Conservation (phyloP, 2,113 vertebrate species). For the Ginglymostoma cirratum region DNA sequence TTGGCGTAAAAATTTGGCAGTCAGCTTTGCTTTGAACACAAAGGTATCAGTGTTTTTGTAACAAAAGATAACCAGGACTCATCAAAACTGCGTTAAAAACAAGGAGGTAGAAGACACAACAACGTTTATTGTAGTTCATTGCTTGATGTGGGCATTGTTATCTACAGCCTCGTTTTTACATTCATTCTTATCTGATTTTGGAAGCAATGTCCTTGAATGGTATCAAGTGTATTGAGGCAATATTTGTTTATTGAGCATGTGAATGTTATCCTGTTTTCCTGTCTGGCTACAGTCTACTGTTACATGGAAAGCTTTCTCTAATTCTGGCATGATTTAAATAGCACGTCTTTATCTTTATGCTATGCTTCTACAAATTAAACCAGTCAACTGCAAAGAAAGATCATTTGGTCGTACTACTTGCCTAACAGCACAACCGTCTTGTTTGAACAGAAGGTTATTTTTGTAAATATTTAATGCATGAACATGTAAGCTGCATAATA, state of each 20-base stretch:
- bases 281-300: not conserved
- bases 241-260: slow-evolving; percentile 34
- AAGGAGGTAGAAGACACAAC: slow-evolving; percentile 22
- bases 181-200: slow-evolving; percentile 35
- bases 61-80: not conserved
- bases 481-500: too few species aligned
- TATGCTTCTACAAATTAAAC: too few species aligned
- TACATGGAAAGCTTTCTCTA: not conserved
- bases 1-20: not conserved
- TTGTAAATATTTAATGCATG: not conserved
- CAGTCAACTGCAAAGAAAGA: not conserved
- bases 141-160: slow-evolving; percentile 34
- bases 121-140: slow-evolving; percentile 8
- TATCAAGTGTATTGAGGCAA: slow-evolving; percentile 27
- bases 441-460: not conserved
- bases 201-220: slow-evolving; percentile 26
- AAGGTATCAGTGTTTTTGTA: not conserved
- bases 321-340: not conserved
- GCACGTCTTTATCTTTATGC: not conserved
- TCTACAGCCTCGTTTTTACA: slow-evolving; percentile 25
- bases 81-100: not conserved
- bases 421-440: not conserved
- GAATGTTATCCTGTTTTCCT: slow-evolving; percentile 19
- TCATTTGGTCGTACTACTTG: not conserved
- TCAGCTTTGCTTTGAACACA: slow-evolving; percentile 30